Conservation (phyloP, 2,797 vertebrate species). For the Macropus fuliginosus region DNA sequence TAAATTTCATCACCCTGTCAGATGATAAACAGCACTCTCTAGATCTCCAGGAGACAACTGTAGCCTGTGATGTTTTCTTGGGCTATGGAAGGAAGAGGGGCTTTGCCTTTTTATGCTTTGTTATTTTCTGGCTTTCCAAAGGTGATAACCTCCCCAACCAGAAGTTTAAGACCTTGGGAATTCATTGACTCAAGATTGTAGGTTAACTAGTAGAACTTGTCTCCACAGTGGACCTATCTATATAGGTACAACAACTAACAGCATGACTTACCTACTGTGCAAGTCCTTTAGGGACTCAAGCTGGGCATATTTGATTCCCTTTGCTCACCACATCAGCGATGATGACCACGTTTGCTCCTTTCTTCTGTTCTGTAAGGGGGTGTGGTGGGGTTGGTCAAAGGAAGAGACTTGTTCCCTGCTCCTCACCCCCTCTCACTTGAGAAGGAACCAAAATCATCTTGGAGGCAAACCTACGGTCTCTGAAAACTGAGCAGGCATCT, state of each 20-base stretch:
- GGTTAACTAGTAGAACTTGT: background rate
- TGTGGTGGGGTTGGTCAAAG: background rate
- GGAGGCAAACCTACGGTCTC: background rate
- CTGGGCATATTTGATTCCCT: background rate
- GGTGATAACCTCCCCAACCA: background rate
- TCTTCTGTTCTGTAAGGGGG: background rate
- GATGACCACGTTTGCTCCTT: background rate
- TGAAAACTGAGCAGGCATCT: background rate
- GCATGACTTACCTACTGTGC: background rate
- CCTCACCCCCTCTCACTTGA: background rate
- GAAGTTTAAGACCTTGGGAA: background rate
- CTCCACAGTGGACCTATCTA: background rate
- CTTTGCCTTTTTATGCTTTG: background rate
- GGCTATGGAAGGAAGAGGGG: background rate
- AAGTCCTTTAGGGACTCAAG: background rate
- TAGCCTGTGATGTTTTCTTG: background rate
- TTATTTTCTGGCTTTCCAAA: background rate
- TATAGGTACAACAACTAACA: background rate
- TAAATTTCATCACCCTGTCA: background rate
- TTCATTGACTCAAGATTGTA: background rate
- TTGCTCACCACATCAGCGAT: background rate
- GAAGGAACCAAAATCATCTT: background rate
- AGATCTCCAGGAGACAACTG: background rate
- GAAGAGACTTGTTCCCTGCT: background rate
- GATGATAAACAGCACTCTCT: background rate